Evolutionary conservation across 2,797 vertebrate species (phyloP), one percentile per base, ranked within the genome.

Genomic region (Bradypus variegatus): DNA sequence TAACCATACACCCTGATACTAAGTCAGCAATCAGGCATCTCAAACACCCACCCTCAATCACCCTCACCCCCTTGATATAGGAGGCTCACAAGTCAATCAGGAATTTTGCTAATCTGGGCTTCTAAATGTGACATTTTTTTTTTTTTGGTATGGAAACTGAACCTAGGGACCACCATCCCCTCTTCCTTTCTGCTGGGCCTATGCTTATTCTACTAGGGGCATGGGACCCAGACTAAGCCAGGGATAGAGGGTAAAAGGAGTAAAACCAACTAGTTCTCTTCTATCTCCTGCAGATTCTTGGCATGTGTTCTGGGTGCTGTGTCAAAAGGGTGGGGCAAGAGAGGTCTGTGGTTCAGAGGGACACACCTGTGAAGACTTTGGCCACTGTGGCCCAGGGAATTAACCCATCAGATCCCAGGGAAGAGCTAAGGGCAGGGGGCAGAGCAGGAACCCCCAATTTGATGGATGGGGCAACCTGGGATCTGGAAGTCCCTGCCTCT

Each of bases 291-390:
- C 82, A 25, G 73, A 33, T 69, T 64, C 81, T 72, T 76, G 77
- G 92, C 86, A 80, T 27, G 48, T 2, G 0, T 64, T 62, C 79
- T 79, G 89, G 75, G 31, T 83, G 9, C 25, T 14, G 62, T 45
- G 90, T 80, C 94, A 95, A 65, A 55, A 79, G 69, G 94, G 94
- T 85, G 92, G 80, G 75, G 93, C 84, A 18, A 45, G 88, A 93
- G 62, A 93, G 89, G 45, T 78, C 89, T 94, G 94, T 94, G 93
- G 92, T 95, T 78, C 92, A 95, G 87, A 93, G 36, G 72, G 92
- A 90, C 93, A 95, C 91, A 87, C 94, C 92, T 91, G 70, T 83
- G 55, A 64, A 96, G 94, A 95, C 95, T 96, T 95, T 94, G 95
- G 79, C 65, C 96, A 62, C 53, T 21, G 53, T 2, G 67, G n/a